Evolutionary conservation across 2,113 vertebrate species (phyloP).

Genomic region (Indicator indicator): DNA sequence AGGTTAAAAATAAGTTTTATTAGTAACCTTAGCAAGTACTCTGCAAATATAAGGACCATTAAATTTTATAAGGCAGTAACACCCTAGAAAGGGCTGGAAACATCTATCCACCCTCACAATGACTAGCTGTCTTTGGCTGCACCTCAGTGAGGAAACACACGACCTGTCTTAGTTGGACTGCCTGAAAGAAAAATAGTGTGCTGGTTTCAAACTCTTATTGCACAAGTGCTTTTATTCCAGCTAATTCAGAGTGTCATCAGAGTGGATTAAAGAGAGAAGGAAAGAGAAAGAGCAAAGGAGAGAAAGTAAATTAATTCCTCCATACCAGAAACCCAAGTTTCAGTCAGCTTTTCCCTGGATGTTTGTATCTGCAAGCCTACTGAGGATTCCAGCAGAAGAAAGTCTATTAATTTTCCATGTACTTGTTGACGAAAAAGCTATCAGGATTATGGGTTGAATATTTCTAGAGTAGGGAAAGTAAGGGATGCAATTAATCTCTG

Average conservation of each 20-base stretch:
- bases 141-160: slow-evolving; percentile 3
- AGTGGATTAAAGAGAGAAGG: slow-evolving; percentile 57
- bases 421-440: slow-evolving; percentile 89
- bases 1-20: neutral
- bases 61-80: slow-evolving; percentile 14
- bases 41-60: neutral
- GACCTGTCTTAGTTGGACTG: neutral
- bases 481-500: slow-evolving; percentile 91
- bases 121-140: neutral
- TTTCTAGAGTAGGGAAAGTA: slow-evolving; percentile 82
- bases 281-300: slow-evolving; percentile 47
- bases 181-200: neutral
- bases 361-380: slow-evolving; percentile 74
- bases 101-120: neutral
- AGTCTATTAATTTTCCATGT: slow-evolving; percentile 91
- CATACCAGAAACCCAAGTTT: slow-evolving; percentile 71
- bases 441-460: slow-evolving; percentile 89
- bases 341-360: slow-evolving; percentile 75
- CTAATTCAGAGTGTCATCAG: slow-evolving; percentile 72
- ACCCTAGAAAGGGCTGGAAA: neutral
- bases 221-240: slow-evolving; percentile 27
- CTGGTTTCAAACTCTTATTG: slow-evolving; percentile 6
- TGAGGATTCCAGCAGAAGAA: slow-evolving; percentile 82
- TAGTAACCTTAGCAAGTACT: neutral
- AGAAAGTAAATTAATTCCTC: slow-evolving; percentile 78